These are phyloP conservation scores for Paradoxurus hermaphroditus DNA, from an alignment of 2,113 vertebrate species.

Conservation along the genomic window DNA sequence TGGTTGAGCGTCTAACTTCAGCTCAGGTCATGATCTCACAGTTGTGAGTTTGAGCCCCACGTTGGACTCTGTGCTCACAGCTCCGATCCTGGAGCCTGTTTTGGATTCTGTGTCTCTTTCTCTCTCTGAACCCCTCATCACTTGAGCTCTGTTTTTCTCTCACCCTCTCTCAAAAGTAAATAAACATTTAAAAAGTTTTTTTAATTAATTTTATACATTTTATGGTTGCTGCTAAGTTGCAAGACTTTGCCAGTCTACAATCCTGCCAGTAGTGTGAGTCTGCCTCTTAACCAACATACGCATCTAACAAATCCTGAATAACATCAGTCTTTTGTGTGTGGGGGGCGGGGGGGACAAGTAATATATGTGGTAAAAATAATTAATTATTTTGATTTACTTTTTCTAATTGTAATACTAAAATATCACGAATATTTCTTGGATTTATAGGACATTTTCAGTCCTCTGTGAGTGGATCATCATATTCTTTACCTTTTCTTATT, in stretches of 20 bases:
- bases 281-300: background rate
- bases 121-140: too few species aligned
- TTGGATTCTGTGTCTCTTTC: too few species aligned
- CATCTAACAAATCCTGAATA: background rate
- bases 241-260: background rate
- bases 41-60: too few species aligned
- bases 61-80: too few species aligned
- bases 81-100: too few species aligned
- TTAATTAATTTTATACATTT: background rate
- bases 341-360: accelerated
- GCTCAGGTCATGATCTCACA: too few species aligned
- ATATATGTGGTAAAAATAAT: background rate
- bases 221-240: background rate
- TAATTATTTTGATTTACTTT: background rate
- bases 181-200: too few species aligned
- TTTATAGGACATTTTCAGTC: background rate
- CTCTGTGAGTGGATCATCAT: background rate
- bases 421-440: background rate
- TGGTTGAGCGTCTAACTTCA: too few species aligned
- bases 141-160: too few species aligned
- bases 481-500: background rate
- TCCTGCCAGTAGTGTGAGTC: background rate
- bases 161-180: too few species aligned
- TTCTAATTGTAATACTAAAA: background rate
- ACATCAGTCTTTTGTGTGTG: too few species aligned